Evolutionary conservation across 2,113 vertebrate species (phyloP), one percentile per base, ranked within the genome.

Genomic region (Bos javanicus): DNA sequence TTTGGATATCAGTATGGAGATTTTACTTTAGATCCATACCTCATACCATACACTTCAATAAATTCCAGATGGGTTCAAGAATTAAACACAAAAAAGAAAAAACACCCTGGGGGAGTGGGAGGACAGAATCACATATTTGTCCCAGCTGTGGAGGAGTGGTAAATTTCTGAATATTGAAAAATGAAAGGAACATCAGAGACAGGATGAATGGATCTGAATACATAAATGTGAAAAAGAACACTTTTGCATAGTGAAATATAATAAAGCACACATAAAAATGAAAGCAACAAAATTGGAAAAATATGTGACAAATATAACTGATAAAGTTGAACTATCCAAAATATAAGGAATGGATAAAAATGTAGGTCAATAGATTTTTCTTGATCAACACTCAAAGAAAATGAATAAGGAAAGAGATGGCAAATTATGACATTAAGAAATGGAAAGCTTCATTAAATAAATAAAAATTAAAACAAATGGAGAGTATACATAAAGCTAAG

Each of bases 21-120:
- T 92, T 98, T 97, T 97, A 97, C 94, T 97, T 98, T 98, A 98
- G 90, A 97, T 97, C 97, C 96, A 98, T 98, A 98, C 98, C 98
- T 98, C 93, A 98, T 98, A 97, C 97, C 96, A 98, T 97, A 98
- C 95, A 97, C 93, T 97, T 95, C 95, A 98, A 98, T 97, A 97
- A 98, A 97, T 97, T 98, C 98, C 98, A 98, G 98, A 98, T 98
- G 97, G 94, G 52, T 90, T 81, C 74, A 94, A 96, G 94, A 97
- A 98, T 98, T 98, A 97, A 98, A 97, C 82, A 97, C 52, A 97
- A 90, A 97, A 96, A 93, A 88, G 28, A 85, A 97, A 98, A 96
- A 95, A 97, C 46, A 97, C 94, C 96, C 96, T 90, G 88, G 82
- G 97, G 96, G 81, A 96, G 89, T 93, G 46, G 56, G 64, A 98